Percentiles rank a stretch among this genome's conserved stretches.
These are phyloP conservation scores for Zeus faber DNA, from an alignment of 2,113 vertebrate species.

Conservation along the genomic window DNA sequence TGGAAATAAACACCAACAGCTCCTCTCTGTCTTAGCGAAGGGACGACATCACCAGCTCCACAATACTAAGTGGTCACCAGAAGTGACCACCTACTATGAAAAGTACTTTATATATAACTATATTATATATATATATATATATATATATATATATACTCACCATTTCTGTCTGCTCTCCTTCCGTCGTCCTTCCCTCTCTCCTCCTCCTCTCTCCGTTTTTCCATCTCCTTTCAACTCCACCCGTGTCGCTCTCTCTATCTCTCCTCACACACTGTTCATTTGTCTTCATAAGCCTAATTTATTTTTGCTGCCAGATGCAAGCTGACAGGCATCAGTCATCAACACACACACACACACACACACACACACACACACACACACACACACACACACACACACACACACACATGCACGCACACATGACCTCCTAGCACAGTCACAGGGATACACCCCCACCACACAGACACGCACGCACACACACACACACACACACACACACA, in stretches of 20 bases:
- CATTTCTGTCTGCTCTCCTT: constrained; percentile 28
- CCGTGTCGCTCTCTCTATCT: background rate
- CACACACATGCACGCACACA: constrained; percentile 38
- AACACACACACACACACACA: constrained; percentile 69
- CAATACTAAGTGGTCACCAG: too few relatives aligned
- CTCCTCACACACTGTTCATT: constrained; percentile 81
- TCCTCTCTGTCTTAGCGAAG: too few relatives aligned
- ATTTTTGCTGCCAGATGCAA: constrained; percentile 96
- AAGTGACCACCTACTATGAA: too few relatives aligned
- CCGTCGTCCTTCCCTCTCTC: constrained; percentile 56
- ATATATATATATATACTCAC: too few relatives aligned
- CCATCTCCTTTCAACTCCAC: constrained; percentile 34
- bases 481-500: constrained; percentile 73
- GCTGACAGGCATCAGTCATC: constrained; percentile 99
- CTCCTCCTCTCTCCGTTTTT: constrained; percentile 69
- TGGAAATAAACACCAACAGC: constrained; percentile 49
- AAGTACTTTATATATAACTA: too few relatives aligned
- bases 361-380: constrained; percentile 19
- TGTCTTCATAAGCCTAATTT: constrained; percentile 99
- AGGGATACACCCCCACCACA: too few relatives aligned
- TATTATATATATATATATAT: too few relatives aligned
- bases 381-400: constrained; percentile 71
- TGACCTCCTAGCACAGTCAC: background rate
- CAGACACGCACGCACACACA: constrained; percentile 17
- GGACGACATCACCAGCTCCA: too few relatives aligned